Base-by-base conservation (phyloP, 2,113 vertebrate species). In the Phainopepla nitens region DNA sequence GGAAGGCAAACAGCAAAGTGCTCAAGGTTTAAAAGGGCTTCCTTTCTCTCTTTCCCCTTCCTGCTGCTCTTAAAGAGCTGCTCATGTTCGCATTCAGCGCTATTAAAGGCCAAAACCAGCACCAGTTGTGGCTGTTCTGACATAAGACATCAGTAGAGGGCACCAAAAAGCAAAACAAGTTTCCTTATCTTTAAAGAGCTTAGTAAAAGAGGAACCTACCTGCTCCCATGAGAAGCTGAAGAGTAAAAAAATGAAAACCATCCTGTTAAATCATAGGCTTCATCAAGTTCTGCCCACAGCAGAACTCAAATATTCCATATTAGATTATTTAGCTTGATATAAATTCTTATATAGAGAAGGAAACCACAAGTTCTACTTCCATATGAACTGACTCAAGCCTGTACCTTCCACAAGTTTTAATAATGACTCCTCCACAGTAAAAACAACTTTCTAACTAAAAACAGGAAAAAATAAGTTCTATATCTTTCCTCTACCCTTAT, bases 81-180 rank as follows among this genome's bases (percentile, higher is more conserved):
- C 27, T 45, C 27, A 31, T 64, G 5, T 10, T 66, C 50, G 25
- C 22, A 5, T 33, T 60, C 35, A 54, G 7, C 23, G 44, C 22
- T 15, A 2, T 12, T 53, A 21, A 53, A 31, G 19, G 62, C 6
- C 41, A 76, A 71, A 84, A 39, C 7, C 12, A 35, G 4, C 15
- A 33, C 23, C 17, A n/a, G 18, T 13, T 66, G 50, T 42, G 3
- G 0, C 21, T n/a, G 36, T 50, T 80, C 64, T 42, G 29, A 44
- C 62, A 87, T 71, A 2, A 53, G 5, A 31, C n/a, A 83, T 18
- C 86, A 81, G 72, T 18, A 95, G 82, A 82, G 71, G 76, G 83
- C 89, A 91, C 47, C 56, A 92, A 77, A 90, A 81, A 42, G 21
- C 61, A 82, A 79, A 77, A 15, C 5, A 83, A 70, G 9, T 44